A percentile compares a stretch with the other conserved stretches of the same genome.
Conservation (phyloP, 2,113 vertebrate genomes). For the Blennius ocellaris region DNA sequence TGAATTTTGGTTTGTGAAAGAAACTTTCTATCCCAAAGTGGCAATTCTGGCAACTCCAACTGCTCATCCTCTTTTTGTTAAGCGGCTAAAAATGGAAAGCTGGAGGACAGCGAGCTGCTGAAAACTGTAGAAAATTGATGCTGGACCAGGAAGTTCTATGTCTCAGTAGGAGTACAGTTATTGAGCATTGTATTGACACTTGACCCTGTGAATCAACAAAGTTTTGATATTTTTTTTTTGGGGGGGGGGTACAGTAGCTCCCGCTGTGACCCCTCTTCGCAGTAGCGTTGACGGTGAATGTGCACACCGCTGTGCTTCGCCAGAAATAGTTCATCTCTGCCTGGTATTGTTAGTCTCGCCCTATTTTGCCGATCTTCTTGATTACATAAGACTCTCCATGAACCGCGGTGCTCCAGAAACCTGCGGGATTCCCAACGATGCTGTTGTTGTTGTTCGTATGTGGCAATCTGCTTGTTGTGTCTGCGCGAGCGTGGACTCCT, state of each 20-base stretch:
- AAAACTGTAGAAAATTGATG: constrained; percentile 20
- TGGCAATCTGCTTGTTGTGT: constrained; percentile 39
- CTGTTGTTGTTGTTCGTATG: constrained; percentile 45
- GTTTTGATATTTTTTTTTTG: background rate
- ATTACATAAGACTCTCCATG: constrained; percentile 57
- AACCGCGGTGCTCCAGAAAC: constrained; percentile 42
- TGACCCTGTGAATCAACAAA: background rate
- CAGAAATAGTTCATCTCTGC: background rate
- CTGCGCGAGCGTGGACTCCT: background rate
- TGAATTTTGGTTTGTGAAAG: background rate
- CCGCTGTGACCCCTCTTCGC: constrained; percentile 16
- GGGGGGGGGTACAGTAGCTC: constrained; percentile 17
- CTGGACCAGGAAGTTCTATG: constrained; percentile 7
- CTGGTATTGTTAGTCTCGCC: constrained; percentile 4
- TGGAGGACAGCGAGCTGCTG: constrained; percentile 10
- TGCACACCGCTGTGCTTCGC: background rate
- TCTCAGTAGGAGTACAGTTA: constrained; percentile 13
- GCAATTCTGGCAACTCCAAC: constrained; percentile 7
- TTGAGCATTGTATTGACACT: constrained; percentile 11
- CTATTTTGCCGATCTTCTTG: constrained; percentile 13
- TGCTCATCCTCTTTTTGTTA: constrained; percentile 21
- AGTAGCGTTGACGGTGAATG: background rate
- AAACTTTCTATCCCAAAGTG: background rate
- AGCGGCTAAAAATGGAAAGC: constrained; percentile 24
- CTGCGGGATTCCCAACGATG: constrained; percentile 22